A percentile compares a stretch with the other conserved stretches of the same genome.
phyloP scores from a whole-genome alignment of 2,113 vertebrate species.

The Struthio camelus region DNA sequence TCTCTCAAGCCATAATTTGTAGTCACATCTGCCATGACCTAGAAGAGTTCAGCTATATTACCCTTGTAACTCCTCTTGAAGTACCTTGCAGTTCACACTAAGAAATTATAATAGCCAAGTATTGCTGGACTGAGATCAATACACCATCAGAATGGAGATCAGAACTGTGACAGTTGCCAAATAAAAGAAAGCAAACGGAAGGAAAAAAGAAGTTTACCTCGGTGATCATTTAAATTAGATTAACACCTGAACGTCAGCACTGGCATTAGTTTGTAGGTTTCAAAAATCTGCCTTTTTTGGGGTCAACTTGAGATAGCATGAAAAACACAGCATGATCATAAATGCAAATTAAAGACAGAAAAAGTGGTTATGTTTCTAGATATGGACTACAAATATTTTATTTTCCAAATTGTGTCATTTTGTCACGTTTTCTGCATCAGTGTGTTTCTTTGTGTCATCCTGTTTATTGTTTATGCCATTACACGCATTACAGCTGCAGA shows the following conservation, averaged over 20 bases:
- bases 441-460: background rate
- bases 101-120: background rate
- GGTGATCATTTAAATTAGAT: background rate
- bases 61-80: background rate
- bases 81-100: background rate
- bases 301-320: background rate
- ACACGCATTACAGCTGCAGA: background rate
- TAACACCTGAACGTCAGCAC: background rate
- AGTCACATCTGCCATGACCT: background rate
- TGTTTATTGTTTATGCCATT: constrained; percentile 17
- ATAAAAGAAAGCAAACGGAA: background rate
- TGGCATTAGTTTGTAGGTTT: background rate
- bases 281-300: background rate
- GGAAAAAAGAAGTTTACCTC: background rate
- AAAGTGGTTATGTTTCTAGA: background rate
- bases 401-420: background rate
- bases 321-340: background rate
- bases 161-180: background rate
- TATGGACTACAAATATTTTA: background rate
- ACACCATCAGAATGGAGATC: background rate
- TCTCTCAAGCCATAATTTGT: background rate
- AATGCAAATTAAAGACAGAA: background rate
- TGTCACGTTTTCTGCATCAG: background rate
- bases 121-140: background rate
- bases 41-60: background rate